These are phyloP conservation scores for Varanus salvator DNA, from an alignment of 2,113 vertebrate species.

Conservation along the genomic window DNA sequence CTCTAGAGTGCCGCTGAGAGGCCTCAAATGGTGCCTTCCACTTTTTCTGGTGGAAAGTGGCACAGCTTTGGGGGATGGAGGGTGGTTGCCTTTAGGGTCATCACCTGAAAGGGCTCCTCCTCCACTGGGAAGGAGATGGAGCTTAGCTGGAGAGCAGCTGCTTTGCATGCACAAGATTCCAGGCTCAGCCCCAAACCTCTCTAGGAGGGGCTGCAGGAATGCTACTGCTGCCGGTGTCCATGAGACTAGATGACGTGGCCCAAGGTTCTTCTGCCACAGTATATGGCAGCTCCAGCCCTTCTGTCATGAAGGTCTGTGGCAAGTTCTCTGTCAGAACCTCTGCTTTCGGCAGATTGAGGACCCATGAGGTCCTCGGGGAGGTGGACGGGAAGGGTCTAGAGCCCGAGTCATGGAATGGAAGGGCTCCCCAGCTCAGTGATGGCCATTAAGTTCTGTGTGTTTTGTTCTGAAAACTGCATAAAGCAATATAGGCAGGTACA, in stretches of 20 bases:
- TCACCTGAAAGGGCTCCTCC: not conserved
- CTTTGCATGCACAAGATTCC: no score
- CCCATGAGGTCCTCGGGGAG: not conserved
- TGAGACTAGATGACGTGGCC: no score
- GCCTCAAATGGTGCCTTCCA: not conserved
- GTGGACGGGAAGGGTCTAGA: not conserved
- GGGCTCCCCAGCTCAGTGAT: not conserved
- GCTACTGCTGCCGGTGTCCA: no score
- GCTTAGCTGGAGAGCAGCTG: no score
- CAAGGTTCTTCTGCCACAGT: no score
- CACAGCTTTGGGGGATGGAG: not conserved
- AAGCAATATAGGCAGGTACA: not conserved
- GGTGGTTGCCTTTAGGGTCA: not conserved
- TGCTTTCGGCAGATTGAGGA: not conserved
- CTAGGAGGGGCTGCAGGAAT: no score
- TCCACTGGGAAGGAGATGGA: not conserved
- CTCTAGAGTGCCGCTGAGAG: no score
- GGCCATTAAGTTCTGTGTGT: not conserved
- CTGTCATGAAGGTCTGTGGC: not conserved
- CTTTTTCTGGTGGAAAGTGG: not conserved
- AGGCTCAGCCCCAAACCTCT: no score
- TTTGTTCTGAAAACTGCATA: not conserved
- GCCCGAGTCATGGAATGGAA: not conserved
- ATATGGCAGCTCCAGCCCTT: not conserved
- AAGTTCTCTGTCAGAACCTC: not conserved